Conservation (phyloP, 1,140 invertebrate species). For the Odontomachus brunneus region DNA sequence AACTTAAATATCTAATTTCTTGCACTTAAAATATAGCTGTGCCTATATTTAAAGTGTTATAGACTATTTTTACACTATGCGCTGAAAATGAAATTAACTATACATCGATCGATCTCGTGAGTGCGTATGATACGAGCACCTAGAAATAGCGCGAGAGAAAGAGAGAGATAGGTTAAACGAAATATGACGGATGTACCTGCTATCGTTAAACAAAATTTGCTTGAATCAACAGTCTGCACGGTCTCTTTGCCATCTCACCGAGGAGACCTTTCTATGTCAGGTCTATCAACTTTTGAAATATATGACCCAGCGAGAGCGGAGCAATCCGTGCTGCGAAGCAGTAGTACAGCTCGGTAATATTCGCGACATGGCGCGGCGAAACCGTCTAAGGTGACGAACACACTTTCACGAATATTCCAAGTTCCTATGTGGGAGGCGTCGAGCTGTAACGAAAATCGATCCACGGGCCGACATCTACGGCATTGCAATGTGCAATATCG, state of each 20-base stretch:
- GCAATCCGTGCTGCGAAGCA: slow-evolving; percentile 12
- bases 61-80: too few species aligned
- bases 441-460: slow-evolving; percentile 64
- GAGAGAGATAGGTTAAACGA: background rate
- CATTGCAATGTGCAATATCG: slow-evolving; percentile 66
- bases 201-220: background rate
- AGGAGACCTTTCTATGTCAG: background rate
- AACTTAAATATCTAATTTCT: background rate
- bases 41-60: too few species aligned
- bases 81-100: background rate
- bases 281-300: background rate
- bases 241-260: background rate
- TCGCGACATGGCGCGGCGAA: slow-evolving; percentile 20
- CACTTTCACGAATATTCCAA: slow-evolving; percentile 52
- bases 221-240: background rate
- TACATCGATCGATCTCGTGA: background rate
- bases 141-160: background rate
- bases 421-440: slow-evolving; percentile 14
- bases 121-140: background rate
- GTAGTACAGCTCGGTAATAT: slow-evolving; percentile 45
- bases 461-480: slow-evolving; percentile 46
- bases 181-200: background rate
- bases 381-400: slow-evolving; percentile 39
- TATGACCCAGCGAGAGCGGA: background rate
- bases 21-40: background rate